These are phyloP conservation scores for Microctenopoma lineatum DNA, from an alignment of 2,797 vertebrate species.

Conservation along the genomic window DNA sequence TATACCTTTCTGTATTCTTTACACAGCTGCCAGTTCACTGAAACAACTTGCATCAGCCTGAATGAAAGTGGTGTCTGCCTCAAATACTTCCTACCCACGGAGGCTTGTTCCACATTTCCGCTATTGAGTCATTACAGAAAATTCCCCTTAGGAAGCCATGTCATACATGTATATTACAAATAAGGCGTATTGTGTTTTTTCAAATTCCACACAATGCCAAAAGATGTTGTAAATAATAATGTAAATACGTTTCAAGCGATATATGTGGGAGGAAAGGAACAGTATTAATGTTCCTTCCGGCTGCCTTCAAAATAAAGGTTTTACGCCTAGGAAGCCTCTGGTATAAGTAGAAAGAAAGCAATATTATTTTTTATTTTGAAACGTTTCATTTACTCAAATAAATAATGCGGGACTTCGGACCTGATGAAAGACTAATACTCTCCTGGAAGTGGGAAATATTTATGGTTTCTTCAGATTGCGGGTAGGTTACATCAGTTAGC, in stretches of 20 bases:
- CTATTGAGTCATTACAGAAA: not conserved
- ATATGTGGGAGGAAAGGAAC: not conserved
- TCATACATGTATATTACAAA: not conserved
- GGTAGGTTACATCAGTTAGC: slow-evolving; percentile 11
- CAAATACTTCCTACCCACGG: slow-evolving; percentile 54
- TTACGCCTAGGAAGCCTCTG: rapidly evolving
- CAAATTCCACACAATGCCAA: rapidly evolving
- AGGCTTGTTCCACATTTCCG: slow-evolving; percentile 46
- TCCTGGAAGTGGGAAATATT: not conserved
- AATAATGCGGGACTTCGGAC: slow-evolving; percentile 1
- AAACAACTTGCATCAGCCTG: slow-evolving; percentile 81
- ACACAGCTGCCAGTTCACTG: slow-evolving; percentile 45
- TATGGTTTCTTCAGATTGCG: not conserved
- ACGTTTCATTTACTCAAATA: not conserved
- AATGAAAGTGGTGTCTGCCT: slow-evolving; percentile 32
- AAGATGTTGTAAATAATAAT: not conserved
- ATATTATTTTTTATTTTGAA: slow-evolving; percentile 51
- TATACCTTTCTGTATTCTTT: slow-evolving; percentile 46
- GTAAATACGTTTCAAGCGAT: not conserved
- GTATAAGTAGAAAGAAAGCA: rapidly evolving
- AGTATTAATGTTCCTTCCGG: not conserved
- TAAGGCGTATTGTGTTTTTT: rapidly evolving
- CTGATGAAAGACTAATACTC: not conserved
- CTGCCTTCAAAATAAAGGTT: slow-evolving; percentile 60
- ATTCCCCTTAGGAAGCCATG: rapidly evolving